These are phyloP conservation scores for Trachelus troglodyta DNA, from an alignment of 2,888 invertebrate genomes.

Conservation along the genomic window DNA sequence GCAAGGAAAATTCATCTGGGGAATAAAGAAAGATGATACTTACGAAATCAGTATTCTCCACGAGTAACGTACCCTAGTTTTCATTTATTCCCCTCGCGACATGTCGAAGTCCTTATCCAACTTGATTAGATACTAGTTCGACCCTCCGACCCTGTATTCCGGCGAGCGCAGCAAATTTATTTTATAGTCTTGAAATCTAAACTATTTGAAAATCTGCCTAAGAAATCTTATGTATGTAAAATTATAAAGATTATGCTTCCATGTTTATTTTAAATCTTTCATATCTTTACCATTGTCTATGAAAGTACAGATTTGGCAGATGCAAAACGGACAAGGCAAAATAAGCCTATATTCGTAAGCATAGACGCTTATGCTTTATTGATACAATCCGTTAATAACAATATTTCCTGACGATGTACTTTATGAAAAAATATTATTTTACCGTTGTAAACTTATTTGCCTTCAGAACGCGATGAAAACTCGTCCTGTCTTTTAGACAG, in stretches of 20 bases:
- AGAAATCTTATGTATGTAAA: background rate
- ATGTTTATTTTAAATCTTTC: background rate
- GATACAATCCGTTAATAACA: background rate
- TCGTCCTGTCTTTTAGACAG: background rate
- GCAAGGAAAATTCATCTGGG: background rate
- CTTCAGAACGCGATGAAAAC: background rate
- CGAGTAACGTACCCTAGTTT: constrained; percentile 42
- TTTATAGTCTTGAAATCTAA: constrained; percentile 43
- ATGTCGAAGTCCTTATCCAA: constrained; percentile 51
- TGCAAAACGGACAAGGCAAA: background rate
- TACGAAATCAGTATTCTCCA: constrained; percentile 12
- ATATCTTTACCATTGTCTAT: background rate
- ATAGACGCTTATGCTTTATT: constrained; percentile 15
- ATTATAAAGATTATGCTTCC: background rate
- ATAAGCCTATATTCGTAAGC: constrained; percentile 24
- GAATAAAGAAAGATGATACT: constrained; percentile 21
- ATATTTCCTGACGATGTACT: background rate
- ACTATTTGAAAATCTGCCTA: background rate
- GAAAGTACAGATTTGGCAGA: background rate
- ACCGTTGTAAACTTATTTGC: background rate
- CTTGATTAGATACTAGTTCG: constrained; percentile 57
- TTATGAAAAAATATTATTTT: background rate
- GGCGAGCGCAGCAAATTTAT: constrained; percentile 45
- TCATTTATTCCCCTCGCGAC: constrained; percentile 50
- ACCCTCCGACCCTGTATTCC: constrained; percentile 58